Percentiles rank a stretch among this genome's conserved stretches.
Evolutionary conservation across 2,888 invertebrate genomes (phyloP).

Genomic region (Stenoptilia bipunctidactyla): DNA sequence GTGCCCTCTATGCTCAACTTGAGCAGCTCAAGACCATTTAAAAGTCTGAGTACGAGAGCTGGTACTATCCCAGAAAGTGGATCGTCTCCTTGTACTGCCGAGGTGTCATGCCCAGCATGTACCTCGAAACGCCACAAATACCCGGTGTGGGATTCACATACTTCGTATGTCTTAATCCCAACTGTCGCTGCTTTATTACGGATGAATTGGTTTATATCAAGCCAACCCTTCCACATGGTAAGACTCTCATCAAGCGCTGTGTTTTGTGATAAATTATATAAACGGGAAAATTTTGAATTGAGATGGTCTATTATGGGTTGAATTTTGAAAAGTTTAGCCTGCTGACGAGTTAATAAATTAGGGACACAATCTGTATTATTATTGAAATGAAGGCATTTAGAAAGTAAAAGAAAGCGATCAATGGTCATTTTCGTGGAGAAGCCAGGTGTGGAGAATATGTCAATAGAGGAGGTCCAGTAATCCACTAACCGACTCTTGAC

Average conservation of each 20-base stretch:
- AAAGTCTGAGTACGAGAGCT: conserved; percentile 11
- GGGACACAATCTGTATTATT: conserved; percentile 7
- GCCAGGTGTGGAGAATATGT: conserved; percentile 6
- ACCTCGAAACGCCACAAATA: conserved; percentile 16
- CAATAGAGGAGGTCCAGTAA: conserved; percentile 3
- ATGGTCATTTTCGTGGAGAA: conserved; percentile 4
- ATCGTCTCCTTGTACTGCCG: conserved; percentile 3
- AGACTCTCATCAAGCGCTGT: conserved; percentile 13
- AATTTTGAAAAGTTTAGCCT: conserved; percentile 14
- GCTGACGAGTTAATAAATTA: conserved; percentile 2
- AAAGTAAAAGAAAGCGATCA: conserved; percentile 5
- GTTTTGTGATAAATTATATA: conserved; percentile 11
- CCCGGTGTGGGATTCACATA: conserved; percentile 13
- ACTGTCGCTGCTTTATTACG: conserved; percentile 11
- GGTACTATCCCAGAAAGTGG: conserved; percentile 10
- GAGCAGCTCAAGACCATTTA: conserved; percentile 1
- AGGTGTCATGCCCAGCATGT: conserved; percentile 6
- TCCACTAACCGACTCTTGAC: conserved; percentile 4
- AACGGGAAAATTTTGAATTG: conserved; percentile 9
- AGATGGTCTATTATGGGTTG: conserved; percentile 11
- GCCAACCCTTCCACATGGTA: conserved; percentile 12
- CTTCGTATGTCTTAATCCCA: conserved; percentile 16
- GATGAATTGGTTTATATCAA: conserved; percentile 13
- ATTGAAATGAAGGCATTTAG: conserved; percentile 13
- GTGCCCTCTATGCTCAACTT: not conserved